Base-by-base conservation (phyloP, 1,140 invertebrate genomes). In the Drosophila virilis region DNA sequence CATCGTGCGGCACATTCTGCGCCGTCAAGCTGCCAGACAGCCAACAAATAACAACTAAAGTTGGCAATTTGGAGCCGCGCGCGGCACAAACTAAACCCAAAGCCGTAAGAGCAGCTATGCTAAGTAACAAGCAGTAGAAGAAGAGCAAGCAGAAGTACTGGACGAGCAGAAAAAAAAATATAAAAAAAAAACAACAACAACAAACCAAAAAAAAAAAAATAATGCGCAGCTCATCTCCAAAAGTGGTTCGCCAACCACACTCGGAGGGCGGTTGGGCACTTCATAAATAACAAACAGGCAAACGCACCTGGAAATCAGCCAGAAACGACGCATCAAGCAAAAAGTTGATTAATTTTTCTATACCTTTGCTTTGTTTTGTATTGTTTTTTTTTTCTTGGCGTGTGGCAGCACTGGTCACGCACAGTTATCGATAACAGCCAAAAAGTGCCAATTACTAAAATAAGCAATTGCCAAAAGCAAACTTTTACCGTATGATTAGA, bases 21-120 rank as follows among this genome's bases (percentile, higher is more conserved):
- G 55, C 57, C 60, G 52, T 55, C 48, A 38, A 54, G 52, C 37
- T 64, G 82, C 75, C 82, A 86, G 83, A 86, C 83, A 88, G 78
- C 76, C 76, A 88, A 82, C 83, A 86, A 86, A 86, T 86, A 86
- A 86, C 83, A 86, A 86, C 83, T 88, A 88, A 28, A 82, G 78
- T 86, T 86, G 76, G 83, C 83, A 86, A 86, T 86, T 88, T 86
- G 83, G 74, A 88, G 83, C 73, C 83, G 83, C 83, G 75, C 74
- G 59, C 65, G 45, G 1, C 40, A 59, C 68, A 61, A 46, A 59
- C 35, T 60, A 58, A 59, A 38, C 78, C 48, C 38, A 52, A 40
- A 60, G 61, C 64, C 55, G 51, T 35, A 52, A 35, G 33, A 40
- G 42, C 32, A 22, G 35, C 40, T 43, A 33, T 38, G 22, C 22